Base-by-base conservation (phyloP, 2,888 invertebrate genomes). In the Sarcophaga rosellei region DNA sequence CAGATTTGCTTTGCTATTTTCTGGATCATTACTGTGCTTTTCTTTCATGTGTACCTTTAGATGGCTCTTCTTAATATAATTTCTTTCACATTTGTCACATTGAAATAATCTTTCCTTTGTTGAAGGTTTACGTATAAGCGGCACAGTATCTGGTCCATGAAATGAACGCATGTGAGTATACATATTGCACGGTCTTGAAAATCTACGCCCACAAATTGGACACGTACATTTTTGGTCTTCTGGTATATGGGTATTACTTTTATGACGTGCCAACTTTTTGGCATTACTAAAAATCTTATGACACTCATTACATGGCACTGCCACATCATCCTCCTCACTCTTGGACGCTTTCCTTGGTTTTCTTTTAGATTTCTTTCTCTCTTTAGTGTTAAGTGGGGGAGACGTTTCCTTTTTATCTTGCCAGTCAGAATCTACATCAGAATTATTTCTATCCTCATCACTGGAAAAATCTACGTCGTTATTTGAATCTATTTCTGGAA, bases 151-250 rank as follows among this genome's bases (percentile, higher is more conserved):
- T 15, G 82, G 76, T 61, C 76, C 80, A 65, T 86, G 86, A 61
- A 77, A 81, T 1, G 69, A 83, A 17, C 86, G 80, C 86, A 94
- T 93, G 88, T 95, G 95, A 0, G 94, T 94, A 68, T 95, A 94
- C 84, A 95, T 92, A 89, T 95, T 95, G 88, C 95, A 95, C 88
- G 94, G 94, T 61, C 95, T 94, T 81, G 94, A 94, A 87, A 95
- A 95, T 89, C 94, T 94, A 87, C 94, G 95, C 11, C 94, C 93
- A 88, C 95, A 95, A 12, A 94, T 90, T 8, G 94, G 93, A 87
- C 95, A 95, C 88, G 94, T 94, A 88, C 94, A 95, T 72, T 93
- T 92, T 85, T 94, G 94, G 78, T 94, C 94, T 62, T 93, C 91
- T 1, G 94, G 94, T 89, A 94, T 93, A 35, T 86, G 86, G 47